Percentiles rank a stretch among this genome's conserved stretches.
Conservation (phyloP, 2,113 vertebrate genomes). For the Rallus limicola region DNA sequence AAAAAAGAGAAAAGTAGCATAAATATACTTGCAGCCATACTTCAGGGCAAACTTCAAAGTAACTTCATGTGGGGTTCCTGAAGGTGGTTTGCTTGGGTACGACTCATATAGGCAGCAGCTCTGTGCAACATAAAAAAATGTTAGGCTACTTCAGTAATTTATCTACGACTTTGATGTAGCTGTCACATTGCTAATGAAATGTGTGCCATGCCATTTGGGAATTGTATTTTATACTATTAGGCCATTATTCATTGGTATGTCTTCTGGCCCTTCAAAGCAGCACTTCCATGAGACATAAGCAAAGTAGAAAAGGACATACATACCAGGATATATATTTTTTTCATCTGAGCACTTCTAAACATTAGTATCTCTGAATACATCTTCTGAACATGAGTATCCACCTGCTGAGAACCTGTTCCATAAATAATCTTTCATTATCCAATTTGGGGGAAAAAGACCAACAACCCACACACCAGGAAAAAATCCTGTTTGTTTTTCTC, state of each 20-base stretch:
- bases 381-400: not conserved
- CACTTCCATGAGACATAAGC: not conserved
- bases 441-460: not conserved
- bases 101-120: not conserved
- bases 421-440: not conserved
- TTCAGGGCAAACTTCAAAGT: conserved; percentile 55
- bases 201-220: conserved; percentile 44
- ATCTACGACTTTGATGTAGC: conserved; percentile 48
- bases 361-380: not conserved
- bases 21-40: not conserved
- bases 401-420: not conserved
- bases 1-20: not conserved
- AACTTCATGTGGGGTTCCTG: not conserved
- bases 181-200: not conserved
- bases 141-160: not conserved
- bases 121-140: not conserved
- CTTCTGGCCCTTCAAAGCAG: not conserved
- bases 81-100: not conserved
- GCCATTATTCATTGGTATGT: not conserved
- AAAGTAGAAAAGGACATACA: not conserved
- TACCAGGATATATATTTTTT: not conserved
- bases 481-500: not conserved
- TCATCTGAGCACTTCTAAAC: not conserved
- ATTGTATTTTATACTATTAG: not conserved
- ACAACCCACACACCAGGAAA: not conserved